These are phyloP conservation scores for Aphelinus certus DNA, from an alignment of 1,140 invertebrate genomes.

Conservation along the genomic window DNA sequence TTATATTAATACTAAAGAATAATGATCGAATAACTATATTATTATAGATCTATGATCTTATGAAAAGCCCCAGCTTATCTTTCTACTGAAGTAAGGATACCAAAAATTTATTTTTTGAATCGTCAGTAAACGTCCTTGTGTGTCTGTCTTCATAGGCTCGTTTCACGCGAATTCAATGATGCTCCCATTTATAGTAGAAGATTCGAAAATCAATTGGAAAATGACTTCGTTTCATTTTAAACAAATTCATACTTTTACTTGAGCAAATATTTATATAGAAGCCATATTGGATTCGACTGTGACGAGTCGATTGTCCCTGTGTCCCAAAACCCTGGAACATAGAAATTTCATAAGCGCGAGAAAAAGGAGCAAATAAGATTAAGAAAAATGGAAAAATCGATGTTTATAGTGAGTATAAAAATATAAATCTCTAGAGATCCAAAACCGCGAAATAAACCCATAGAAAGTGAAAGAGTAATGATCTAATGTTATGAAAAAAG, in stretches of 20 bases:
- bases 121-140: constrained; percentile 46
- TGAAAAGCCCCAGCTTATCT: constrained; percentile 55
- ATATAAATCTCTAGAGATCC: constrained; percentile 19
- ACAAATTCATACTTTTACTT: neutral
- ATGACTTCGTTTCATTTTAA: neutral
- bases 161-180: neutral
- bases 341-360: constrained; percentile 21
- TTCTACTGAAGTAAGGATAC: constrained; percentile 51
- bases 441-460: constrained; percentile 39
- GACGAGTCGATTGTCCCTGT: constrained; percentile 17
- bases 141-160: constrained; percentile 15
- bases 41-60: constrained; percentile 48
- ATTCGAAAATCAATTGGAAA: neutral
- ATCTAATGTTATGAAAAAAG: constrained; percentile 29
- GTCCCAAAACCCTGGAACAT: constrained; percentile 28
- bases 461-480: constrained; percentile 48
- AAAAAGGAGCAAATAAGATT: constrained; percentile 30
- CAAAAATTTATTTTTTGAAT: constrained; percentile 58
- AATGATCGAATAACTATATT: constrained; percentile 39
- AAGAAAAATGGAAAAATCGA: constrained; percentile 31
- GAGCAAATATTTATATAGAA: constrained; percentile 8
- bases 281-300: neutral
- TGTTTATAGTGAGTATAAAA: constrained; percentile 27
- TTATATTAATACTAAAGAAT: constrained; percentile 35
- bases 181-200: neutral